phyloP scores from a whole-genome alignment of 2,797 vertebrate genomes.

The Cheirogaleus major region DNA sequence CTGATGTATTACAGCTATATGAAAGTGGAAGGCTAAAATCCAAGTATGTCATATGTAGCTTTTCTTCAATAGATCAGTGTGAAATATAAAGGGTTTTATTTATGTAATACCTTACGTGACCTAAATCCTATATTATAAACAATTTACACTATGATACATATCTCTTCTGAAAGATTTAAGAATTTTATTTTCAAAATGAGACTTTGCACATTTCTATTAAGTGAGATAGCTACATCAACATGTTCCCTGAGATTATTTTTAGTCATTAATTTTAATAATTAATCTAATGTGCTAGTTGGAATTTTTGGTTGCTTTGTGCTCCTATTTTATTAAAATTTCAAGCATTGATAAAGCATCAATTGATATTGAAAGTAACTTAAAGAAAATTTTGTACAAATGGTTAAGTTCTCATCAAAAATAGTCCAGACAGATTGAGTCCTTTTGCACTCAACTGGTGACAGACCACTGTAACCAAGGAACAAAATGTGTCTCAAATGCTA shows the following conservation, averaged over 20 bases:
- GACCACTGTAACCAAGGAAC: background rate
- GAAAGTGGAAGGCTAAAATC: background rate
- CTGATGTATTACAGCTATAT: background rate
- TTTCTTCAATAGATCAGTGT: background rate
- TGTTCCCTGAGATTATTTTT: slow-evolving; percentile 19
- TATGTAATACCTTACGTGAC: background rate
- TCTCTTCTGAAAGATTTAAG: background rate
- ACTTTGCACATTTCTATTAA: background rate
- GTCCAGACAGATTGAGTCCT: background rate
- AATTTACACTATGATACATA: background rate
- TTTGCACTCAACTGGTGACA: background rate
- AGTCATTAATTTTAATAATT: background rate
- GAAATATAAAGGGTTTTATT: slow-evolving; percentile 5
- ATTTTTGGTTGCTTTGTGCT: background rate
- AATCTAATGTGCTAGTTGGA: background rate
- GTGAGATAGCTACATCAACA: background rate
- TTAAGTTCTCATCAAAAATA: slow-evolving; percentile 28
- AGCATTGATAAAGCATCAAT: background rate
- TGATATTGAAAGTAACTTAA: background rate
- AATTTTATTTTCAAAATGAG: background rate
- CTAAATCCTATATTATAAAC: background rate
- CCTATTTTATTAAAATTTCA: background rate
- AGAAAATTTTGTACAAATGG: background rate
- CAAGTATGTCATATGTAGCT: background rate
- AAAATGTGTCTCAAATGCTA: background rate